Percentiles rank a stretch among this genome's conserved stretches.
These are phyloP conservation scores for Dolichotis patagonum DNA, from an alignment of 2,113 vertebrate genomes.

Conservation along the genomic window DNA sequence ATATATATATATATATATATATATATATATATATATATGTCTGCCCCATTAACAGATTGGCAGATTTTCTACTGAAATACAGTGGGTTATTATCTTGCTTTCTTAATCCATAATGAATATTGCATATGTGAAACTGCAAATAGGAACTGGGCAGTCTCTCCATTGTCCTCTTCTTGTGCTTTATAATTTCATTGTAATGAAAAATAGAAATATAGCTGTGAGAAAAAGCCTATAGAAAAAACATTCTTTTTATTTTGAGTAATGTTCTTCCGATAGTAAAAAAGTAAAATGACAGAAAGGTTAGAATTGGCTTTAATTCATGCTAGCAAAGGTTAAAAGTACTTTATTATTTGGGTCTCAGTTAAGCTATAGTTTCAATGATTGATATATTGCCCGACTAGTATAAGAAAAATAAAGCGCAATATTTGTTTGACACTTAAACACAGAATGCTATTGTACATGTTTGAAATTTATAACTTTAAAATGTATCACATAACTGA, in stretches of 20 bases:
- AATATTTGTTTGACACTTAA: not conserved
- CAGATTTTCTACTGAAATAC: not conserved
- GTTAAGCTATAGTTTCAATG: slow-evolving; percentile 16
- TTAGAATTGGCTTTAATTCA: slow-evolving; percentile 53
- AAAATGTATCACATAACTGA: slow-evolving; percentile 21
- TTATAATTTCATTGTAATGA: slow-evolving; percentile 41
- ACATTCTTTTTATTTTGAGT: slow-evolving; percentile 34
- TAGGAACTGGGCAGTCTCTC: not conserved
- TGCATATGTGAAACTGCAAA: not conserved
- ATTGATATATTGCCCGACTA: not conserved
- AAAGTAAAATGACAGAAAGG: slow-evolving; percentile 59
- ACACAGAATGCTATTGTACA: not conserved
- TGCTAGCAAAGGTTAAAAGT: slow-evolving; percentile 56
- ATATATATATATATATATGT: not conserved
- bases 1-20: not conserved
- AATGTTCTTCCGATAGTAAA: slow-evolving; percentile 31
- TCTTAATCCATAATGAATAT: not conserved
- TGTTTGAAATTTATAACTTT: slow-evolving; percentile 46
- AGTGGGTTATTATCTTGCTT: not conserved
- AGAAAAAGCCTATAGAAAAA: slow-evolving; percentile 14
- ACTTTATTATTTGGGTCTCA: slow-evolving; percentile 7
- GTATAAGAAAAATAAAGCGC: not conserved
- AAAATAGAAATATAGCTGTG: slow-evolving; percentile 45
- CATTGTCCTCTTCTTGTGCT: not conserved
- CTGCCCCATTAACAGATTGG: not conserved